Conservation (phyloP, 2,113 vertebrate genomes). For the Gymnocephalus cernua region DNA sequence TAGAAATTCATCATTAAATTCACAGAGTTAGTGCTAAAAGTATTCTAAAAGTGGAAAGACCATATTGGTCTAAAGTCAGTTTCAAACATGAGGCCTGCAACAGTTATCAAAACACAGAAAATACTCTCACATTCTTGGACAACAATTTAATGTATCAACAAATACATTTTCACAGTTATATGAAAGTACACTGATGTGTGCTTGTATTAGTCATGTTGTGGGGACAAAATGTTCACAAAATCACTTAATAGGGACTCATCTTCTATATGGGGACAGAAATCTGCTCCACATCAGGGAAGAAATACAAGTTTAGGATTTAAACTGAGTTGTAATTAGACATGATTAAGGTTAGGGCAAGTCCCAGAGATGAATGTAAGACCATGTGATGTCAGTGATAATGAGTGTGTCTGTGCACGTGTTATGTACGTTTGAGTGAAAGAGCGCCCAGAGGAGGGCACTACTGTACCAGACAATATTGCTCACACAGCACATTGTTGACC, state of each 20-base stretch:
- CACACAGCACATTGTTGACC: slow-evolving; percentile 32
- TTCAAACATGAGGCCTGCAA: background rate
- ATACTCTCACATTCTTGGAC: background rate
- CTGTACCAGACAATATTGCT: slow-evolving; percentile 56
- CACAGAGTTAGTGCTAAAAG: background rate
- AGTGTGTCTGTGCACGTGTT: background rate
- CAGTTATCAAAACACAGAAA: background rate
- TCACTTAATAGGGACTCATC: background rate
- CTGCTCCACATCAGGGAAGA: background rate
- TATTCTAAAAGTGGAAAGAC: background rate
- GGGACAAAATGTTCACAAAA: background rate
- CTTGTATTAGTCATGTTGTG: background rate
- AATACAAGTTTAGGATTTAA: background rate
- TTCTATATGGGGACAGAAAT: background rate
- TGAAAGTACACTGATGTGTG: background rate
- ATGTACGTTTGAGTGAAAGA: slow-evolving; percentile 28
- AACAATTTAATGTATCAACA: background rate
- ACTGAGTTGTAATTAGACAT: background rate
- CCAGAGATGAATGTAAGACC: background rate
- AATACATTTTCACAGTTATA: background rate
- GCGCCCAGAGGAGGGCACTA: slow-evolving; percentile 81
- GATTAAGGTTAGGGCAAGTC: background rate
- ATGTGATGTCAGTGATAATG: background rate
- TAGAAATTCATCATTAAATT: background rate
- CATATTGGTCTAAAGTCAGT: background rate